Evolutionary conservation across 2,888 invertebrate species (phyloP).

Genomic region (Drosophila leonis): DNA sequence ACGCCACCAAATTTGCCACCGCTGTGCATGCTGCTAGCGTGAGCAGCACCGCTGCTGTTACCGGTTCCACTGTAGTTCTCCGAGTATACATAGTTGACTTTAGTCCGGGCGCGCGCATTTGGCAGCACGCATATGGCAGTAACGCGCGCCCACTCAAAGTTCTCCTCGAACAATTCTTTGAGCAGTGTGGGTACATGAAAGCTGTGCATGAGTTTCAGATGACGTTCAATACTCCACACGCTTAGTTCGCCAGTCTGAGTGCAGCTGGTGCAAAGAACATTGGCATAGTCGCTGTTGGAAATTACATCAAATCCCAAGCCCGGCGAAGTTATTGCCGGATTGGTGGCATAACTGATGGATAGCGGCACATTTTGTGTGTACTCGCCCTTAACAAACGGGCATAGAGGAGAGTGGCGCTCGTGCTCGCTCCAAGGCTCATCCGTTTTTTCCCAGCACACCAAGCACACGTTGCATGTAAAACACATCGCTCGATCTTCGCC

Average conservation of each 20-base stretch:
- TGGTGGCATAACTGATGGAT: slow-evolving; percentile 93
- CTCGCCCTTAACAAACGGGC: slow-evolving; percentile 97
- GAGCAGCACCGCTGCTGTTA: slow-evolving; percentile 44
- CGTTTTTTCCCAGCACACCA: slow-evolving; percentile 98
- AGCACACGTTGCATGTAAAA: slow-evolving; percentile 96
- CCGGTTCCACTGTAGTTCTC: slow-evolving; percentile 63
- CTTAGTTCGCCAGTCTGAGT: slow-evolving; percentile 89
- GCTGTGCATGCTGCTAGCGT: slow-evolving; percentile 39
- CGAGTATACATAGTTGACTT: slow-evolving; percentile 77
- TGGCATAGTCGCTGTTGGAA: slow-evolving; percentile 88
- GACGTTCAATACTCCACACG: slow-evolving; percentile 93
- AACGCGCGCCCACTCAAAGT: slow-evolving; percentile 86
- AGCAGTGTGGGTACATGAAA: slow-evolving; percentile 85
- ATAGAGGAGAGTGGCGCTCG: slow-evolving; percentile 96
- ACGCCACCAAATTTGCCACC: slow-evolving; percentile 56
- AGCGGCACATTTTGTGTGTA: slow-evolving; percentile 98
- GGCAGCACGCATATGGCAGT: slow-evolving; percentile 92
- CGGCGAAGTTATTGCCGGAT: slow-evolving; percentile 89
- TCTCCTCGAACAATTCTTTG: slow-evolving; percentile 81
- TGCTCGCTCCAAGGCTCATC: slow-evolving; percentile 99
- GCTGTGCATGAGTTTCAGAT: slow-evolving; percentile 89
- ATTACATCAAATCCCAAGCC: slow-evolving; percentile 86
- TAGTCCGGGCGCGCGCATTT: slow-evolving; percentile 84
- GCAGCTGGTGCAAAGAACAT: slow-evolving; percentile 87
- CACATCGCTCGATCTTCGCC: slow-evolving; percentile 98